These are phyloP conservation scores for Pegoplata infirma DNA, from an alignment of 2,888 invertebrate species.

Conservation along the genomic window DNA sequence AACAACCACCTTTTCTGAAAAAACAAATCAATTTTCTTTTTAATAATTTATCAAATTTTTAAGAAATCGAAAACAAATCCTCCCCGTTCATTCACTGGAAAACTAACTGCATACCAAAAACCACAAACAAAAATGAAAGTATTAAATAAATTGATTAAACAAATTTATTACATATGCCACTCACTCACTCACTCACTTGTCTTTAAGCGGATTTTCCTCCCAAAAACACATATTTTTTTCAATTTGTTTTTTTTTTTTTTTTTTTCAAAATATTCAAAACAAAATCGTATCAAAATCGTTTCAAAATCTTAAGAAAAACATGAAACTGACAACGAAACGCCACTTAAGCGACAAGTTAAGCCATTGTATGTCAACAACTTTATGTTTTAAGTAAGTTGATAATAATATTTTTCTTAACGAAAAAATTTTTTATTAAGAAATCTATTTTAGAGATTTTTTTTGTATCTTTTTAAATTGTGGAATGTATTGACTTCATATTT, in stretches of 20 bases:
- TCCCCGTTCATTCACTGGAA: not conserved
- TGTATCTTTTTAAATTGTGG: no score
- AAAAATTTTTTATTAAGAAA: constrained; percentile 19
- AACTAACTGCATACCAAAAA: not conserved
- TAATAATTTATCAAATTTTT: constrained; percentile 14
- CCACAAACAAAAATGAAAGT: constrained; percentile 16
- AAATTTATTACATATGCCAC: not conserved
- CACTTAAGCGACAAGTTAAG: constrained; percentile 39
- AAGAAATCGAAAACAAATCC: not conserved
- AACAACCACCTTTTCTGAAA: not conserved
- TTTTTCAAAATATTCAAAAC: not conserved
- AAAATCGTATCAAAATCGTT: constrained; percentile 23
- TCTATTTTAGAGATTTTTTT: constrained; percentile 3
- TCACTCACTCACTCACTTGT: constrained; percentile 8
- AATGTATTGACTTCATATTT: no score
- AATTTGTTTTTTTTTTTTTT: not conserved
- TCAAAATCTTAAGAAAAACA: no score
- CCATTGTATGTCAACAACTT: constrained; percentile 36
- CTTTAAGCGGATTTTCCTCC: constrained; percentile 2
- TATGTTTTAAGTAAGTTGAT: not conserved
- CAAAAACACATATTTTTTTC: no score
- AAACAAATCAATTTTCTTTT: constrained; percentile 21
- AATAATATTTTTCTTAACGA: not conserved
- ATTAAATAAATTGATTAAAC: constrained; percentile 15
- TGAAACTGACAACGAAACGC: constrained; percentile 30